phyloP scores from a whole-genome alignment of 2,797 vertebrate genomes.

The Propithecus perrieri region DNA sequence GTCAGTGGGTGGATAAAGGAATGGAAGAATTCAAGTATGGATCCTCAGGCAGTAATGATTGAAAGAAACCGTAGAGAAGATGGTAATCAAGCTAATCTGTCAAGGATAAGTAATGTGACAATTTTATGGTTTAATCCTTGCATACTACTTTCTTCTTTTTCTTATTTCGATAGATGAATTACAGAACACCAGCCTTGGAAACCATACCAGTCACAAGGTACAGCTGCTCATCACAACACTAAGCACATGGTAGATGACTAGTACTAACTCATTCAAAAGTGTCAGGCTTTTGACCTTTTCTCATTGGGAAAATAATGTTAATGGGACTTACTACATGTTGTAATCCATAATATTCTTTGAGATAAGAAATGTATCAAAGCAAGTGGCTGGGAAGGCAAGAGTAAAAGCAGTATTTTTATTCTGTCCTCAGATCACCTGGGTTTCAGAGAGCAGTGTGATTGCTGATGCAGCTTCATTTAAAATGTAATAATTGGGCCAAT shows the following conservation, averaged over 20 bases:
- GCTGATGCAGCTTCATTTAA: slow-evolving; percentile 79
- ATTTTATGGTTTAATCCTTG: not conserved
- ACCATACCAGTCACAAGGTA: not conserved
- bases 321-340: slow-evolving; percentile 78
- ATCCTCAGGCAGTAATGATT: not conserved
- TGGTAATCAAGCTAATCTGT: not conserved
- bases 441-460: slow-evolving; percentile 80
- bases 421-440: slow-evolving; percentile 74
- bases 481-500: slow-evolving; percentile 83
- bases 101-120: not conserved
- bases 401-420: slow-evolving; percentile 82
- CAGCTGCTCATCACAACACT: not conserved
- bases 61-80: not conserved
- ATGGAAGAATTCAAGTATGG: not conserved
- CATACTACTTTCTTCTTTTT: not conserved
- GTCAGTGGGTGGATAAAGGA: not conserved
- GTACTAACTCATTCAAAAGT: slow-evolving; percentile 32
- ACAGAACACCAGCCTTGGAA: not conserved
- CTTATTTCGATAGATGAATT: not conserved
- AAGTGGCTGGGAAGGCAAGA: slow-evolving; percentile 76
- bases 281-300: slow-evolving; percentile 76
- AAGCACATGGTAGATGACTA: not conserved
- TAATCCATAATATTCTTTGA: slow-evolving; percentile 81
- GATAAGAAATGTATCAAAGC: slow-evolving; percentile 82
- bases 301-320: slow-evolving; percentile 75